Evolutionary conservation across 2,888 invertebrate species (phyloP).

Genomic region (Ormyrus thymus): DNA sequence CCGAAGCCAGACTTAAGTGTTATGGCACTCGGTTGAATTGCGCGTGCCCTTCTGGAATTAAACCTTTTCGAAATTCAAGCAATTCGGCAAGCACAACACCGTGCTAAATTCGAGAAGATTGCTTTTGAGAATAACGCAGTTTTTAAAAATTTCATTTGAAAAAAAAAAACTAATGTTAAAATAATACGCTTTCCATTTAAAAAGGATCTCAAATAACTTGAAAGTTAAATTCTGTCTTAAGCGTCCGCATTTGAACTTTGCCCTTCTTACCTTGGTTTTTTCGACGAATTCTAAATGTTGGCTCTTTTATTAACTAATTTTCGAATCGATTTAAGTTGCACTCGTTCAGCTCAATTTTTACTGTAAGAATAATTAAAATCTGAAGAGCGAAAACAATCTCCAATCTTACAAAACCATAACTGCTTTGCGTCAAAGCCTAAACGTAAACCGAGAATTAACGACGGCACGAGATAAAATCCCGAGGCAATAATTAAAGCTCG

Average conservation of each 20-base stretch:
- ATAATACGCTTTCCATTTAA: not conserved
- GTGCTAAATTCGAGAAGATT: too few relatives aligned
- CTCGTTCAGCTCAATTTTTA: not conserved
- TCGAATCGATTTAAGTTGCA: too few relatives aligned
- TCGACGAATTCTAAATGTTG: not conserved
- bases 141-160: too few relatives aligned
- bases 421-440: not conserved
- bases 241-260: not conserved
- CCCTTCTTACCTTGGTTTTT: not conserved
- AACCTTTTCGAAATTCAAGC: too few relatives aligned
- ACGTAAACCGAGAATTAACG: not conserved
- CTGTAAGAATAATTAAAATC: slow-evolving; percentile 2
- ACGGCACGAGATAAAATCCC: not conserved
- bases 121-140: too few relatives aligned
- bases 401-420: not conserved
- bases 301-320: too few relatives aligned
- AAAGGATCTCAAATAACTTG: not conserved
- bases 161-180: too few relatives aligned
- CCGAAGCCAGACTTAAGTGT: too few relatives aligned
- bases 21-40: too few relatives aligned
- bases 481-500: not conserved
- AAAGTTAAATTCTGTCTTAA: slow-evolving; percentile 3
- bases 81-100: too few relatives aligned
- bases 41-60: too few relatives aligned
- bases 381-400: slow-evolving; percentile 10